A percentile compares a stretch with the other conserved stretches of the same genome.
phyloP scores from a whole-genome alignment of 2,888 invertebrate genomes.

The Cyaniris semiargus region DNA sequence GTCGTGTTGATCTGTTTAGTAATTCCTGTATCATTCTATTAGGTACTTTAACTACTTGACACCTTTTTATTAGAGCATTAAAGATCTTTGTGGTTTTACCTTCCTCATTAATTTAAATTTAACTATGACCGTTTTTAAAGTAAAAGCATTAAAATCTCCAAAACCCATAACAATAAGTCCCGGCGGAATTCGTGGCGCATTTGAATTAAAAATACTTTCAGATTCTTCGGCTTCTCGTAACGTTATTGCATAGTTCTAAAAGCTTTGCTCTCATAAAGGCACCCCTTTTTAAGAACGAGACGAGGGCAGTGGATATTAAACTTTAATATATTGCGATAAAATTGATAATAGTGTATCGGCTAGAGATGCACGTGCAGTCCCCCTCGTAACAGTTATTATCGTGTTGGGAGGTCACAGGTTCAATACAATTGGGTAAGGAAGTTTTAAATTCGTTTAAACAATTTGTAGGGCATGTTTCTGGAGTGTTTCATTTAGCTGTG shows the following conservation, averaged over 20 bases:
- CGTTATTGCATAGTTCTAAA: constrained; percentile 11
- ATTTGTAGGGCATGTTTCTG: neutral
- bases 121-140: neutral
- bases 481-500: neutral
- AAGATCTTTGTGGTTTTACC: neutral
- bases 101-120: neutral
- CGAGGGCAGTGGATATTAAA: neutral
- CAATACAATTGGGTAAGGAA: constrained; percentile 10
- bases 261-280: constrained; percentile 17
- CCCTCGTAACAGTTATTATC: constrained; percentile 5
- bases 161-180: constrained; percentile 8
- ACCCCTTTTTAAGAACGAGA: constrained; percentile 9
- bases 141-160: neutral
- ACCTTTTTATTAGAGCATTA: neutral
- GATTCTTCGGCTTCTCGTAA: neutral
- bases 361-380: neutral
- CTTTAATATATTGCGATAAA: neutral
- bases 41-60: neutral
- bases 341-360: neutral
- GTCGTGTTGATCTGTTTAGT: neutral
- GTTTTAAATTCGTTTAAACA: neutral
- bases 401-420: constrained; percentile 10
- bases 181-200: neutral
- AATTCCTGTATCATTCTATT: neutral
- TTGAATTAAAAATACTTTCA: constrained; percentile 3